phyloP scores from a whole-genome alignment of 2,113 vertebrate genomes.

The Motacilla alba region DNA sequence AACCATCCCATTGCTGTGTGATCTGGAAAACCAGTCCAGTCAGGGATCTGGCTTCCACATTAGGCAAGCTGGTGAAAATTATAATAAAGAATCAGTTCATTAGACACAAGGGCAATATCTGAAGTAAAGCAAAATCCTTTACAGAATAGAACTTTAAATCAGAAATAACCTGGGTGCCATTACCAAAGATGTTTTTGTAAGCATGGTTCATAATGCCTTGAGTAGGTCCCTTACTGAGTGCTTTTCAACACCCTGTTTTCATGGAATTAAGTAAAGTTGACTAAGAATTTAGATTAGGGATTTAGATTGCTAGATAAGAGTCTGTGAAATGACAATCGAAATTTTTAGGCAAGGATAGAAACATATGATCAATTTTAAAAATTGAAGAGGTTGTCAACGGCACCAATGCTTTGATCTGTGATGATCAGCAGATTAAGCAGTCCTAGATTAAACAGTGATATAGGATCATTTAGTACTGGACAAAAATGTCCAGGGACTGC shows the following conservation, averaged over 20 bases:
- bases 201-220: neutral
- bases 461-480: neutral
- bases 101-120: neutral
- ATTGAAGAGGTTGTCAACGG: neutral
- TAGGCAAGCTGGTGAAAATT: neutral
- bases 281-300: neutral
- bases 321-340: neutral
- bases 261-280: neutral
- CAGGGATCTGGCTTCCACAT: neutral
- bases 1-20: neutral
- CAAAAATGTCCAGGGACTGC: neutral
- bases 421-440: neutral
- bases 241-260: neutral
- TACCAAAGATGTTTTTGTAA: neutral
- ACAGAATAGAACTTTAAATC: neutral
- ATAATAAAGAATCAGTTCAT: neutral
- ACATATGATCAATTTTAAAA: neutral
- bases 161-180: neutral
- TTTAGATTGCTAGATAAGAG: neutral
- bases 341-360: neutral
- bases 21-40: neutral
- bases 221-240: neutral
- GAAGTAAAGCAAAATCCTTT: neutral
- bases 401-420: neutral
- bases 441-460: neutral